phyloP scores from a whole-genome alignment of 2,888 invertebrate genomes.

The Drosophila diplacantha region DNA sequence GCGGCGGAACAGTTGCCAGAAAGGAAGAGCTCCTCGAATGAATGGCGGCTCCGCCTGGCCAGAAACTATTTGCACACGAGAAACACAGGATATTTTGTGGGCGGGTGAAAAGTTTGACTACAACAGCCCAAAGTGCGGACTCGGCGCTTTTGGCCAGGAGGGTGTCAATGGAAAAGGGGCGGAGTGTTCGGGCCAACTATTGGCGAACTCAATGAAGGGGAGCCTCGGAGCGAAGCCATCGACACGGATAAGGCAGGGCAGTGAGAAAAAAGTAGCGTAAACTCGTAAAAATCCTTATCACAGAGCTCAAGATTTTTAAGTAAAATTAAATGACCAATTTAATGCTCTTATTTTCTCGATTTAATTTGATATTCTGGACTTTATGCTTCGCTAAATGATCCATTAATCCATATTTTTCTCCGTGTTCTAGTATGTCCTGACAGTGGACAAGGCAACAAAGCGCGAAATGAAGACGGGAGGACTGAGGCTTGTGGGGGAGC shows the following conservation, averaged over 20 bases:
- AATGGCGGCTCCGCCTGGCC: constrained; percentile 10
- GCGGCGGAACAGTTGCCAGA: constrained; percentile 15
- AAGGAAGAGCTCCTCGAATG: constrained; percentile 14
- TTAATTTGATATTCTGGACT: neutral
- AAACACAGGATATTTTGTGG: constrained; percentile 12
- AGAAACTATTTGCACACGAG: constrained; percentile 42
- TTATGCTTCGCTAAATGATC: neutral
- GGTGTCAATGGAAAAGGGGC: constrained; percentile 21
- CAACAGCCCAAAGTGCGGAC: constrained; percentile 34
- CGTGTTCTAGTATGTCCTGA: constrained; percentile 1
- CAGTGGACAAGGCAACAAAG: constrained; percentile 44
- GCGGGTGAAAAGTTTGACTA: constrained; percentile 37
- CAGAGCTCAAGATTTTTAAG: neutral
- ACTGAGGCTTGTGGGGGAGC: constrained; percentile 12
- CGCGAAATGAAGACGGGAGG: constrained; percentile 43
- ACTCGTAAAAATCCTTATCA: neutral
- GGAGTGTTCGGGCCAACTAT: constrained; percentile 37
- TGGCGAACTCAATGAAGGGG: constrained; percentile 54
- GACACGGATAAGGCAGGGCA: constrained; percentile 32
- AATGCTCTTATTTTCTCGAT: too few species aligned
- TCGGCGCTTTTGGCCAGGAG: constrained; percentile 24
- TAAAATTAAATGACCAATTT: neutral
- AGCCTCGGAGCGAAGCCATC: constrained; percentile 42
- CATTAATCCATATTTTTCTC: constrained; percentile 12
- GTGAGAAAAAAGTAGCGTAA: neutral